These are phyloP conservation scores for Anthophora plumipes DNA, from an alignment of 2,888 invertebrate genomes.

Conservation along the genomic window DNA sequence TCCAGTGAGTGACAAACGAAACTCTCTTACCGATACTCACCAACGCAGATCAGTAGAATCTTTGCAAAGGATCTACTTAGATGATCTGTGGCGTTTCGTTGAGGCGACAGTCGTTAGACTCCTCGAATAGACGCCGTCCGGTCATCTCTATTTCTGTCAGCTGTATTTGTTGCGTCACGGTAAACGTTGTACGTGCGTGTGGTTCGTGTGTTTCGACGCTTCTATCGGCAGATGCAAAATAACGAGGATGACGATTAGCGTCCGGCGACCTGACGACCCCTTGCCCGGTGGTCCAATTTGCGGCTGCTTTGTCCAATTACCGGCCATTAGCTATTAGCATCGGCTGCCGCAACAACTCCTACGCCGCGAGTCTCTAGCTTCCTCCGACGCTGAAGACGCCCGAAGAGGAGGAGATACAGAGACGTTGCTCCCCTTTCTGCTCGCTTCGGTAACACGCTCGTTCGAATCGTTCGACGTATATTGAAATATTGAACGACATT, in stretches of 20 bases:
- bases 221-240: constrained; percentile 78
- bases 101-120: constrained; percentile 17
- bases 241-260: constrained; percentile 80
- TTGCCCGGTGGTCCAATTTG: constrained; percentile 84
- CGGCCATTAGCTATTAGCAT: constrained; percentile 79
- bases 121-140: constrained; percentile 65
- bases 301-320: constrained; percentile 84
- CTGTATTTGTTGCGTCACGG: constrained; percentile 60
- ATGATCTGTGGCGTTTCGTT: not conserved
- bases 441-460: constrained; percentile 11
- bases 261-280: constrained; percentile 78
- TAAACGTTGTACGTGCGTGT: constrained; percentile 36
- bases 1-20: not conserved
- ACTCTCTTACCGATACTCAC: not conserved
- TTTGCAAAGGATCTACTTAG: constrained; percentile 22
- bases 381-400: constrained; percentile 5
- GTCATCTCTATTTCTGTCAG: constrained; percentile 71
- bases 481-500: not conserved
- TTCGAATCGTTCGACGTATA: not conserved
- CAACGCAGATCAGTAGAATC: not conserved
- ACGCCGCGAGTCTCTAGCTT: constrained; percentile 68
- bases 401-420: too few species aligned
- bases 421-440: not conserved
- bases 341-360: constrained; percentile 78
- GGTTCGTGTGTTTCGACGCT: constrained; percentile 34